Evolutionary conservation across 2,797 vertebrate species (phyloP), one percentile per base, ranked within the genome.

Genomic region (Acridotheres tristis): DNA sequence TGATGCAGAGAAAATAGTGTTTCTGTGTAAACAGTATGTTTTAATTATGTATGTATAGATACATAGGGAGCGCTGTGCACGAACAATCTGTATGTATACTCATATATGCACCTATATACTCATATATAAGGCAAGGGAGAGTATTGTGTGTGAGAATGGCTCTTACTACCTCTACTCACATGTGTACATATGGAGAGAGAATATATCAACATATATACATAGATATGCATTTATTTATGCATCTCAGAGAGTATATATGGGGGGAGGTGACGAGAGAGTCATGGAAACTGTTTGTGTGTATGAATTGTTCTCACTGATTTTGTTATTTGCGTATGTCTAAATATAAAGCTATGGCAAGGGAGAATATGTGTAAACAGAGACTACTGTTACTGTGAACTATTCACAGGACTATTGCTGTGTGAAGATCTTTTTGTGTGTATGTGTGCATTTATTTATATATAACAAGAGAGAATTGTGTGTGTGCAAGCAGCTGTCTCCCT

Each of bases 261-360:
- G 12, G 6, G 9, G 11, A 16, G 5, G 2, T 1, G 16, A 10
- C 11, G 36, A 22, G 23, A 16, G 17, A 14, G 25, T 32, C 17
- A 26, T 36, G 29, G 32, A 53, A 69, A 68, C 57, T 47, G n/a
- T 38, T 19, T 18, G 30, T 81, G 36, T 68, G 15, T 32, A 36
- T 30, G 19, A 77, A 57, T 36, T 11, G 7, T 13, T 57, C 34
- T 88, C 10, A 7, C 29, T 45, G 0, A 0, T 51, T 88, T 71
- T 59, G 34, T 59, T 59, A 67, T 1, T 7, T 61, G 26, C 55
- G 9, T 43, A 16, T 75, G 17, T 42, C 29, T 58, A 68, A 48
- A 62, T n/a, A 36, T 16, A 63, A 3, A 30, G 58, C 15, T 36
- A 12, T 2, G 38, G 51, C 23, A 55, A 58, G 63, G 25, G 34